These are phyloP conservation scores for Triplophysa siluroides DNA, from an alignment of 2,113 vertebrate species.

Conservation along the genomic window DNA sequence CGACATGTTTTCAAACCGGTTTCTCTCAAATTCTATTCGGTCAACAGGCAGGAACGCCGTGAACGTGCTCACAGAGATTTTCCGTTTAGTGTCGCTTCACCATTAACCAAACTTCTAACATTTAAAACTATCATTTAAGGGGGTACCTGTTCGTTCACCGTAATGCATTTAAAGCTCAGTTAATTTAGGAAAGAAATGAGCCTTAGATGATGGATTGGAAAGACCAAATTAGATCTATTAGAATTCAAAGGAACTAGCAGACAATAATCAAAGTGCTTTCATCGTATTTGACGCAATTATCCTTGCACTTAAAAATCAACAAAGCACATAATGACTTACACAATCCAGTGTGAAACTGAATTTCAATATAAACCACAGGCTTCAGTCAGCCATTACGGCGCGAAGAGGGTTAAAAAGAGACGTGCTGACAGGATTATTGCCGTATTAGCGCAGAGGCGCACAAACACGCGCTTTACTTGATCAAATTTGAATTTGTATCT, in stretches of 20 bases:
- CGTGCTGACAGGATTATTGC: conserved; percentile 30
- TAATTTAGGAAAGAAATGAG: conserved; percentile 80
- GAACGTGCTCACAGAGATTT: no score
- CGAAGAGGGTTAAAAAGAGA: conserved; percentile 41
- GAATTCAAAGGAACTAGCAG: conserved; percentile 84
- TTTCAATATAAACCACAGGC: conserved; percentile 49
- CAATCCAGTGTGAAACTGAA: conserved; percentile 56
- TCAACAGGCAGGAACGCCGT: no score
- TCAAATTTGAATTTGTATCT: conserved; percentile 46
- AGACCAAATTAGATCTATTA: conserved; percentile 85
- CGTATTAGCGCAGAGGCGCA: conserved; percentile 21
- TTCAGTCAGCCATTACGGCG: conserved; percentile 14
- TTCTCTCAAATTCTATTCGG: no score
- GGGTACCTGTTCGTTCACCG: conserved; percentile 21
- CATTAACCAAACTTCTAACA: background rate
- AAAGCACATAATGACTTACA: conserved; percentile 89
- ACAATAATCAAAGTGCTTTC: conserved; percentile 90
- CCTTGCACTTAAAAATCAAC: conserved; percentile 93
- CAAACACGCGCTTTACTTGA: conserved; percentile 23
- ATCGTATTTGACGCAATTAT: conserved; percentile 90
- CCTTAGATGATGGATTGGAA: conserved; percentile 84
- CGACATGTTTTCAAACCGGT: no score
- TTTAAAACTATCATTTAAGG: conserved; percentile 22
- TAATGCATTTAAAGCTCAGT: conserved; percentile 58
- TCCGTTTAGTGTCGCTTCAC: background rate